These are phyloP conservation scores for Scomber japonicus DNA, from an alignment of 2,113 vertebrate species.

Conservation along the genomic window DNA sequence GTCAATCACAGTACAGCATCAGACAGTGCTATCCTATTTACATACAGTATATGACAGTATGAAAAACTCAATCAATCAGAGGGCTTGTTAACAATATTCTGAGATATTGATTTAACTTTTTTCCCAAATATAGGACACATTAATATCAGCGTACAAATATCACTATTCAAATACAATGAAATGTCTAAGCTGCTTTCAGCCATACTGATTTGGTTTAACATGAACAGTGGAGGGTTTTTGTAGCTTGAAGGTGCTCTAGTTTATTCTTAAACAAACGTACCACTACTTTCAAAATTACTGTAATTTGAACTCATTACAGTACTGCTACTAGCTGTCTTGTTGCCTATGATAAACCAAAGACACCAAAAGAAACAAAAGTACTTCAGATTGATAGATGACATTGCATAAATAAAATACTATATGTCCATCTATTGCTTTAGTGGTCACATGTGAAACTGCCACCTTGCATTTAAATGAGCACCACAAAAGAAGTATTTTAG, in stretches of 20 bases:
- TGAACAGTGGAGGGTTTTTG: background rate
- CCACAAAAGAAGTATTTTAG: conserved; percentile 4
- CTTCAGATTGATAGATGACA: background rate
- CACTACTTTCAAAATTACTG: background rate
- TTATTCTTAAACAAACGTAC: no score
- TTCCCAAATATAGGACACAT: background rate
- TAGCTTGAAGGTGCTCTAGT: background rate
- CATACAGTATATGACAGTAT: conserved; percentile 10
- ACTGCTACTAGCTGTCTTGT: no score
- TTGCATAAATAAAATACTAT: background rate
- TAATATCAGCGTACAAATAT: background rate
- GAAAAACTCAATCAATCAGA: conserved; percentile 27
- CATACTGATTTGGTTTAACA: background rate
- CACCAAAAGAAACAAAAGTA: background rate
- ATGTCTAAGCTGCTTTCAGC: background rate
- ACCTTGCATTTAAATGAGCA: conserved; percentile 42
- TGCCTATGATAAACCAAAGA: no score
- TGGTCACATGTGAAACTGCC: conserved; percentile 14
- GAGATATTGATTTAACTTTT: conserved; percentile 3
- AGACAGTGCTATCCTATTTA: conserved; percentile 37
- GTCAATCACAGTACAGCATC: conserved; percentile 30
- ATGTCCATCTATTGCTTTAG: conserved; percentile 24
- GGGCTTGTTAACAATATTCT: conserved; percentile 13
- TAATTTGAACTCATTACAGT: background rate
- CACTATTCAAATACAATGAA: background rate